Evolutionary conservation across 1,140 invertebrate species (phyloP).

Genomic region (Drosophila pachea): DNA sequence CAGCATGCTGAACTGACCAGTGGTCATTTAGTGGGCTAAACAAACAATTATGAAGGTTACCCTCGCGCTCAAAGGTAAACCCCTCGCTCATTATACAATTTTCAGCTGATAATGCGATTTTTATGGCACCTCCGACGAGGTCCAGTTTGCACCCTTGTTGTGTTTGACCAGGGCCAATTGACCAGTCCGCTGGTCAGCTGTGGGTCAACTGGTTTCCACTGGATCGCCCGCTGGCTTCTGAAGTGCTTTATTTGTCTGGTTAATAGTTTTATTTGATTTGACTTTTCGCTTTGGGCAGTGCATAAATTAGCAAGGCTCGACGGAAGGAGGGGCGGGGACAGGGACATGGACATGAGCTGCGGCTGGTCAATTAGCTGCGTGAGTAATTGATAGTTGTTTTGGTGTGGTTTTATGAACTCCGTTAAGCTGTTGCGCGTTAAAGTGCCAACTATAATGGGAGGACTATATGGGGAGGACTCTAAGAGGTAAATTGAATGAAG

Average conservation of each 20-base stretch:
- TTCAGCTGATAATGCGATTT: constrained; percentile 68
- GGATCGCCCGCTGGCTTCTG: constrained; percentile 49
- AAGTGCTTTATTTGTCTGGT: constrained; percentile 45
- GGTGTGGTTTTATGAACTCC: constrained; percentile 12
- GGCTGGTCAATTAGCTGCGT: constrained; percentile 49
- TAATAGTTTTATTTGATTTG: constrained; percentile 61
- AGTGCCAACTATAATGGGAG: neutral
- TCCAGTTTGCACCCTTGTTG: constrained; percentile 52
- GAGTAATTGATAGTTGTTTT: constrained; percentile 53
- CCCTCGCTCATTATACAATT: constrained; percentile 48
- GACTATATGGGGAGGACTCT: neutral
- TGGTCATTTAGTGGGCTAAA: constrained; percentile 32
- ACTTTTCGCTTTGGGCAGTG: constrained; percentile 66
- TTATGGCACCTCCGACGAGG: constrained; percentile 50
- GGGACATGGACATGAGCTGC: no score
- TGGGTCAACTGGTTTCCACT: constrained; percentile 50
- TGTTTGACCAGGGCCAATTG: constrained; percentile 8
- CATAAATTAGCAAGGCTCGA: constrained; percentile 66
- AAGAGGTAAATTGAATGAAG: no score
- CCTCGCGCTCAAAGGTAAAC: constrained; percentile 12
- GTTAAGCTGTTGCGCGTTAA: neutral
- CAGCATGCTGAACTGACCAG: constrained; percentile 24
- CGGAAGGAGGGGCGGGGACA: constrained; percentile 15
- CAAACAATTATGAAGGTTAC: constrained; percentile 19
- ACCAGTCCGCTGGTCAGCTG: constrained; percentile 45